A percentile compares a stretch with the other conserved stretches of the same genome.
Evolutionary conservation across 2,797 vertebrate genomes (phyloP).

Genomic region (Peromyscus nudipes): DNA sequence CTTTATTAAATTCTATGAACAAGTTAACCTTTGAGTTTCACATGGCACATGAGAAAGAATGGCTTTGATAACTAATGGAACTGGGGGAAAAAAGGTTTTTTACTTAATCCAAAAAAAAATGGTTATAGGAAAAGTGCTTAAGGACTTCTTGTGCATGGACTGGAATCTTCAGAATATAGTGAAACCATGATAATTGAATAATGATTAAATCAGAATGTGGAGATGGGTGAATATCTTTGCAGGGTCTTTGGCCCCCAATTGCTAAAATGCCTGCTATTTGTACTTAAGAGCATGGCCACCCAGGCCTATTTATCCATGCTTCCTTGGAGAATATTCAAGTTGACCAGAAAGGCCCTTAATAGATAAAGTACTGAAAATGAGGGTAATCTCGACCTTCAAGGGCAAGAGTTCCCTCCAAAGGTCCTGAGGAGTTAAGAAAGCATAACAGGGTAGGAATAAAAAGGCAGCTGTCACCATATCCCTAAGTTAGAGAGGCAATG

Average conservation of each 20-base stretch:
- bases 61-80: slow-evolving; percentile 60
- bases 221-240: slow-evolving; percentile 46
- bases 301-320: slow-evolving; percentile 45
- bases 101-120: slow-evolving; percentile 64
- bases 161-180: slow-evolving; percentile 72
- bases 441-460: neutral
- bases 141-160: slow-evolving; percentile 72
- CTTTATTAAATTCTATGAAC: slow-evolving; percentile 83
- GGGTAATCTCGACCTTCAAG: neutral
- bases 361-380: slow-evolving; percentile 40
- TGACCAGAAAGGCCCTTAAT: slow-evolving; percentile 55
- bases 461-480: neutral
- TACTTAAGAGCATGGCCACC: slow-evolving; percentile 63
- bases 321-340: slow-evolving; percentile 74
- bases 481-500: slow-evolving; percentile 21
- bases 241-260: slow-evolving; percentile 70
- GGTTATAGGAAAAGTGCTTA: slow-evolving; percentile 70
- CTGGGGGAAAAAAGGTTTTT: slow-evolving; percentile 9
- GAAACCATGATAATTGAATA: slow-evolving; percentile 75
- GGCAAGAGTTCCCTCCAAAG: neutral
- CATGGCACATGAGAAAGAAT: slow-evolving; percentile 67
- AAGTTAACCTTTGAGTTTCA: slow-evolving; percentile 81
- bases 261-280: slow-evolving; percentile 80
- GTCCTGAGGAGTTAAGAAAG: neutral
- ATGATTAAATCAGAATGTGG: slow-evolving; percentile 78